These are phyloP conservation scores for Sebastes jordani DNA, from an alignment of 2,797 vertebrate species.

Conservation along the genomic window DNA sequence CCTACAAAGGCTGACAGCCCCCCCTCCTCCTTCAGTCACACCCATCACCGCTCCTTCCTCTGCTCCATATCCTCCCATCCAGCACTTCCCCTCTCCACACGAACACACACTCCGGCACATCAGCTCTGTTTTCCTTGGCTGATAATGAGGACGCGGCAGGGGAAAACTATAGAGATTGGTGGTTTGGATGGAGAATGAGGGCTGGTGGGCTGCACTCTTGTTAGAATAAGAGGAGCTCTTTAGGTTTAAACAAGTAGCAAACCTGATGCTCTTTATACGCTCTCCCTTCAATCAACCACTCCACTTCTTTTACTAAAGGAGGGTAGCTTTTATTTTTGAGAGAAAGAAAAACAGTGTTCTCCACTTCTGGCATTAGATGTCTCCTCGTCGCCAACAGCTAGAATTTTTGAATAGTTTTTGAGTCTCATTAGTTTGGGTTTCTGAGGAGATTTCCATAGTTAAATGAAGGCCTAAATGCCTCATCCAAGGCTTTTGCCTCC, in stretches of 20 bases:
- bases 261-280: slow-evolving; percentile 27
- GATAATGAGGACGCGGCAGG: slow-evolving; percentile 64
- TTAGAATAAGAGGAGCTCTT: slow-evolving; percentile 42
- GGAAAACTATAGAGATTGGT: slow-evolving; percentile 33
- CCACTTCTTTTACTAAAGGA: slow-evolving; percentile 16
- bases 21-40: slow-evolving; percentile 49
- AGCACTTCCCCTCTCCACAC: slow-evolving; percentile 14
- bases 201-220: slow-evolving; percentile 26
- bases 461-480: neutral
- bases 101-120: slow-evolving; percentile 21
- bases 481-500: neutral
- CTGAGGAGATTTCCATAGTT: neutral
- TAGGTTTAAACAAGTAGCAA: slow-evolving; percentile 38
- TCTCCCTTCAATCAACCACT: slow-evolving; percentile 16
- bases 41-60: slow-evolving; percentile 42
- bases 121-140: slow-evolving; percentile 50
- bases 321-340: slow-evolving; percentile 6
- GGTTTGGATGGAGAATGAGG: slow-evolving; percentile 32
- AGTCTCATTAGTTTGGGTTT: slow-evolving; percentile 22
- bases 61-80: slow-evolving; percentile 9
- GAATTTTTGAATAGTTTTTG: neutral
- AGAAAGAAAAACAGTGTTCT: slow-evolving; percentile 9
- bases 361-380: neutral
- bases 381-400: neutral
- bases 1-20: slow-evolving; percentile 77